Percentiles rank a stretch among this genome's conserved stretches.
Conservation (phyloP, 2,113 vertebrate genomes). For the Paracyprichromis sp. region DNA sequence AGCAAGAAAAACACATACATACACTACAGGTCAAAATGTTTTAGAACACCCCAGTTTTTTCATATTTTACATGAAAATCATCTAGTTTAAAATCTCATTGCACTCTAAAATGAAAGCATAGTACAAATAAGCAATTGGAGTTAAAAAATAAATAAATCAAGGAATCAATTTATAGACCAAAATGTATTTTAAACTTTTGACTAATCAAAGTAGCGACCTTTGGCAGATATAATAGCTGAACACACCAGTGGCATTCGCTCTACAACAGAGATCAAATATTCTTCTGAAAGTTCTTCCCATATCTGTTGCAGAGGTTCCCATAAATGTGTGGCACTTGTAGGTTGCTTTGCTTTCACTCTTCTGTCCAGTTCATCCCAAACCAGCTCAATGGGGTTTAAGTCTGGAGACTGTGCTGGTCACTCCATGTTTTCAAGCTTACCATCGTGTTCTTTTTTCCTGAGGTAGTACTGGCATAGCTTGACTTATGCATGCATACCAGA, state of each 20-base stretch:
- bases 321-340: not conserved
- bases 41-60: not conserved
- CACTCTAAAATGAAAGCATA: not conserved
- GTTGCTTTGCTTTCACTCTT: not conserved
- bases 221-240: not conserved
- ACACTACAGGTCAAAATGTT: not conserved
- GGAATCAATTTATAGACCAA: not conserved
- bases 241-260: fast-evolving
- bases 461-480: not conserved
- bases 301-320: not conserved
- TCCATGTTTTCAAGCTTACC: not conserved
- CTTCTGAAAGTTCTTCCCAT: not conserved
- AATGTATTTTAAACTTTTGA: not conserved
- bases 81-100: not conserved
- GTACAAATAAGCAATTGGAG: not conserved
- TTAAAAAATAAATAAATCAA: not conserved
- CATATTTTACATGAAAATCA: not conserved
- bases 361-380: not conserved
- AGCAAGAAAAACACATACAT: not conserved
- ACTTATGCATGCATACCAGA: not conserved
- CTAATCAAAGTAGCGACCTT: not conserved
- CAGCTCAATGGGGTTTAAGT: not conserved
- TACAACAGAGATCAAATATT: not conserved
- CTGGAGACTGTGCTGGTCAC: not conserved
- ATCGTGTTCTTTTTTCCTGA: not conserved